Base-by-base conservation (phyloP, 2,888 invertebrate genomes). In the Sepiola atlantica region DNA sequence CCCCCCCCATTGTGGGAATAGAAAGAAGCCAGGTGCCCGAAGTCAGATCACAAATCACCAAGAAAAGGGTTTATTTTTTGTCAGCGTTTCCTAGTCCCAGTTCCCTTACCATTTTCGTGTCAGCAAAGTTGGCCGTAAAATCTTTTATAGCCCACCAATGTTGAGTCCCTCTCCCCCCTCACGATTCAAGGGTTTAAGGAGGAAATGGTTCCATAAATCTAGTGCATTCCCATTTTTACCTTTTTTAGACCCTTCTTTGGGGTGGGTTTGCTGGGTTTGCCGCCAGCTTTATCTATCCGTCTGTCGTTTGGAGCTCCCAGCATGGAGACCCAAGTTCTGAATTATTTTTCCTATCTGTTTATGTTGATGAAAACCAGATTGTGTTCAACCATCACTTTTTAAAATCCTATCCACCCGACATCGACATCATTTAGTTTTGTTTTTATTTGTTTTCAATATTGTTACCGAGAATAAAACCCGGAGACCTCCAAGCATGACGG, bases 181-280 rank as follows among this genome's bases (percentile, higher is more conserved):
- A n/a, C 32, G n/a, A 77, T 77, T 77, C 77, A 77, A 77, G 77
- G 77, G 77, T 77, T 77, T 77, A 77, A 77, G n/a, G 77, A 77
- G 77, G 77, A 77, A 77, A 77, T 77, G 77, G 77, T 77, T 77
- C 77, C 77, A 77, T 77, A 77, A 77, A n/a, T 77, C 77, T 77
- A 77, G 77, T 77, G 77, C 77, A 77, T 77, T 77, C 77, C 77
- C 77, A 32, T 77, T 77, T 77, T 77, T 32, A 77, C 77, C 77
- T 32, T 77, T 8, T 77, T 77, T 77, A 77, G n/a, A 77, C 16
- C 77, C 0, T 28, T 77, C 77, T 77, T 77, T 14, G 14, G n/a
- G n/a, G 77, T 77, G 32, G n/a, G 77, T n/a, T 77, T 77, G 32
- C 77, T 77, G 32, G n/a, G 77, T n/a, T 77, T 77, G 32, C 77